phyloP scores from a whole-genome alignment of 2,888 invertebrate genomes.

The Phymatocera aterrima region DNA sequence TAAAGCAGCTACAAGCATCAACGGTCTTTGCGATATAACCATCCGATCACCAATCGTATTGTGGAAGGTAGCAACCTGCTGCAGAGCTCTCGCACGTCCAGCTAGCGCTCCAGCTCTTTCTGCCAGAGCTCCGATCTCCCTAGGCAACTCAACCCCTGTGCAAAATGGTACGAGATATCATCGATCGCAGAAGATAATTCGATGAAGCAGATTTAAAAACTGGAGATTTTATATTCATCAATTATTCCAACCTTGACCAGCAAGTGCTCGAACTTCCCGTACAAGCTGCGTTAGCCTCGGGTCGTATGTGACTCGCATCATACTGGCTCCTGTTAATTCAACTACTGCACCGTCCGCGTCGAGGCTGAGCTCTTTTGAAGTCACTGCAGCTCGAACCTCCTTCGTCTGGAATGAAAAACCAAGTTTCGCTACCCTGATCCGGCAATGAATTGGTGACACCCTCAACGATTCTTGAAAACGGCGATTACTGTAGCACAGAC shows the following conservation, averaged over 20 bases:
- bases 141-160: slow-evolving; percentile 65
- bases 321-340: slow-evolving; percentile 84
- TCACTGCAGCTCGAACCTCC: slow-evolving; percentile 62
- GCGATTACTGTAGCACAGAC: no score
- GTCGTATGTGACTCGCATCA: slow-evolving; percentile 95
- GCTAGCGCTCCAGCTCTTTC: slow-evolving; percentile 67
- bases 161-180: background rate
- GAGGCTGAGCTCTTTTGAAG: slow-evolving; percentile 63
- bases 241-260: slow-evolving; percentile 85
- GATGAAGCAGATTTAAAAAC: background rate
- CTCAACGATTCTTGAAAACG: no score
- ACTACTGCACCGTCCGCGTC: slow-evolving; percentile 84
- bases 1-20: slow-evolving; percentile 96
- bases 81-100: slow-evolving; percentile 88
- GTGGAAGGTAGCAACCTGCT: slow-evolving; percentile 95
- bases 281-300: slow-evolving; percentile 89
- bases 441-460: no score
- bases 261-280: slow-evolving; percentile 91
- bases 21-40: slow-evolving; percentile 95
- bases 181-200: background rate
- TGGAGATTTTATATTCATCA: background rate
- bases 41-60: slow-evolving; percentile 98
- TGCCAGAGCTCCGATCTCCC: slow-evolving; percentile 67
- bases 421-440: no score
- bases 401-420: slow-evolving; percentile 57